Evolutionary conservation across 2,888 invertebrate species (phyloP).

Genomic region (Gymnocheta viridis): DNA sequence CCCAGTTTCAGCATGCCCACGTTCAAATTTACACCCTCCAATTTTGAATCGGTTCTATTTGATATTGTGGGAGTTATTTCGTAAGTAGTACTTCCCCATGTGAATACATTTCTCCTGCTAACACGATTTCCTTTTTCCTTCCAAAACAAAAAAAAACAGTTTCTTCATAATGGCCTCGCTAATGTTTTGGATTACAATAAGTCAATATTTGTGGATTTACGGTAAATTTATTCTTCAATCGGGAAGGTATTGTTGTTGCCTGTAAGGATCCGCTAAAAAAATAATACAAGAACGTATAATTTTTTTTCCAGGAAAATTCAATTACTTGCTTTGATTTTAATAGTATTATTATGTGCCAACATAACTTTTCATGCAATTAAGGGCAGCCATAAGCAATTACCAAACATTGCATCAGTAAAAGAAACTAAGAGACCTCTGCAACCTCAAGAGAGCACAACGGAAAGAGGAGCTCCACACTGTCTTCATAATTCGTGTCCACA

Average conservation of each 20-base stretch:
- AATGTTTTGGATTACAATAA: slow-evolving; percentile 75
- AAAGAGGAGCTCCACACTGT: not conserved
- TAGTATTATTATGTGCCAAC: slow-evolving; percentile 49
- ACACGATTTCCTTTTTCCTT: not conserved
- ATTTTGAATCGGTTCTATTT: slow-evolving; percentile 27
- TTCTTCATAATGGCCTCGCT: slow-evolving; percentile 74
- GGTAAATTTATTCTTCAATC: slow-evolving; percentile 47
- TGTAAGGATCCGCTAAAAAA: too few relatives aligned
- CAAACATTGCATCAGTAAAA: not conserved
- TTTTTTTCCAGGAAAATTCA: slow-evolving; percentile 60
- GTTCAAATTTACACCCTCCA: not conserved
- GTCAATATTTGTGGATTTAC: slow-evolving; percentile 71
- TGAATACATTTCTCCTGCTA: too few relatives aligned
- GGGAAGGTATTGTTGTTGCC: slow-evolving; percentile 56
- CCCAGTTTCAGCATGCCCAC: not conserved
- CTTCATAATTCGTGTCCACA: not conserved
- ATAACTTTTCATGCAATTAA: slow-evolving; percentile 43
- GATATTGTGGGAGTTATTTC: slow-evolving; percentile 66
- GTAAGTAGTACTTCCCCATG: slow-evolving; percentile 48
- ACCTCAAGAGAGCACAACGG: not conserved
- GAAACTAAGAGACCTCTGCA: not conserved
- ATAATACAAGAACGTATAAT: too few relatives aligned
- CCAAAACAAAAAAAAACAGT: slow-evolving; percentile 64
- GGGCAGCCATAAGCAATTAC: not conserved
- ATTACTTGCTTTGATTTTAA: slow-evolving; percentile 17